Evolutionary conservation across 1,140 invertebrate genomes (phyloP).

Genomic region (Lucilia cuprina): DNA sequence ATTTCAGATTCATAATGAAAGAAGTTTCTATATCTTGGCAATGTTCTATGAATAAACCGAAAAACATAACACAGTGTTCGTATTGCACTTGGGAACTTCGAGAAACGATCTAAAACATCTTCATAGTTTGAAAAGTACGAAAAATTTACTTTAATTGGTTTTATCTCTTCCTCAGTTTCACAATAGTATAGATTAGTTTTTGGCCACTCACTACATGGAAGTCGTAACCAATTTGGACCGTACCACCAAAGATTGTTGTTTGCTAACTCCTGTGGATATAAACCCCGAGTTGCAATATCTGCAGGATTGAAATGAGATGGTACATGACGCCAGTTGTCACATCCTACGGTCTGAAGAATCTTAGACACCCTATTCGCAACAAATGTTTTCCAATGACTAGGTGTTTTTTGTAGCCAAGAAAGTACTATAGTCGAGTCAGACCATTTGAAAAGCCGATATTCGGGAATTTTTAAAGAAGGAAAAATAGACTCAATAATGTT

Average conservation of each 20-base stretch:
- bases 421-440: conserved; percentile 62
- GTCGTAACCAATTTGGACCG: conserved; percentile 41
- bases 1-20: not conserved
- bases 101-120: conserved; percentile 1
- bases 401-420: conserved; percentile 54
- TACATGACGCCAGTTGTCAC: conserved; percentile 60
- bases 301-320: conserved; percentile 60
- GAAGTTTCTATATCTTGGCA: not conserved
- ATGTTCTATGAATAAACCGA: not conserved
- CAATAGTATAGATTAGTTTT: not conserved
- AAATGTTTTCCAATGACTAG: conserved; percentile 54
- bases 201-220: not conserved
- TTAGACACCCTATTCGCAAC: conserved; percentile 59
- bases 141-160: conserved; percentile 10
- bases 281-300: conserved; percentile 61
- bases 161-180: not conserved
- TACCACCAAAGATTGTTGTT: conserved; percentile 51
- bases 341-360: conserved; percentile 48
- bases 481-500: conserved; percentile 41
- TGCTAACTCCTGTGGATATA: conserved; percentile 1
- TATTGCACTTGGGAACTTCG: not conserved
- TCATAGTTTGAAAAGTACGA: not conserved
- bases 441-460: conserved; percentile 54
- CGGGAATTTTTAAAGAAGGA: conserved; percentile 43
- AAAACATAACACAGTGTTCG: not conserved